Conservation (phyloP, 37 sponge, comb jelly and placozoan genomes). For the Chondrosia reniformis region DNA sequence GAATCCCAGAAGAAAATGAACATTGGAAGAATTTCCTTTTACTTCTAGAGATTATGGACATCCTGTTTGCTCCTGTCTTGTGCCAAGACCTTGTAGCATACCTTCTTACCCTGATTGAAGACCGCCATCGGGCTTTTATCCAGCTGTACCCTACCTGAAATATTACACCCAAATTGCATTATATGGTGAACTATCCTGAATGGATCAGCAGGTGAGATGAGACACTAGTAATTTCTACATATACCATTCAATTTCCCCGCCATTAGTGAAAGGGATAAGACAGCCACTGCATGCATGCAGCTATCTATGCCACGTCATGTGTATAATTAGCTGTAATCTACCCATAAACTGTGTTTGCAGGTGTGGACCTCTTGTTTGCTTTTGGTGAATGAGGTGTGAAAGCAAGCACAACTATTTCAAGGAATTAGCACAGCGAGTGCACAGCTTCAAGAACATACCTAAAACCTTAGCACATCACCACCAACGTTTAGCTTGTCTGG, state of each 20-base stretch:
- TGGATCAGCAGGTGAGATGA: neutral
- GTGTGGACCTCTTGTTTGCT: conserved; percentile 15
- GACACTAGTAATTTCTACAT: neutral
- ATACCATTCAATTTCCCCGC: neutral
- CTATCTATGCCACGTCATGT: too few relatives aligned
- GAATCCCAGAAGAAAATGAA: neutral
- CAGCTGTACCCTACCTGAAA: neutral
- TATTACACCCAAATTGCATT: conserved; percentile 9
- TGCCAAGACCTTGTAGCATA: too few relatives aligned
- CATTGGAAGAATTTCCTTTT: neutral
- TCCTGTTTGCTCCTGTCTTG: too few relatives aligned
- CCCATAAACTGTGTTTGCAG: neutral
- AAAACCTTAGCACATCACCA: conserved; percentile 3
- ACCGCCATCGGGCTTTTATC: neutral
- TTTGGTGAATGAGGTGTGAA: conserved; percentile 2
- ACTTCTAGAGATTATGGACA: neutral
- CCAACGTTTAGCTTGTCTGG: too few relatives aligned
- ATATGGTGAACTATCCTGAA: neutral
- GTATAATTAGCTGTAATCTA: too few relatives aligned
- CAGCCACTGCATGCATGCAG: too few relatives aligned
- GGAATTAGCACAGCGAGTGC: neutral
- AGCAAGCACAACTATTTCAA: conserved; percentile 19
- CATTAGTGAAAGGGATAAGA: too few relatives aligned
- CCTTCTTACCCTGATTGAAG: neutral
- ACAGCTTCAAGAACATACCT: neutral